These are phyloP conservation scores for Melanotaenia boesemani DNA, from an alignment of 2,797 vertebrate genomes.

Conservation along the genomic window DNA sequence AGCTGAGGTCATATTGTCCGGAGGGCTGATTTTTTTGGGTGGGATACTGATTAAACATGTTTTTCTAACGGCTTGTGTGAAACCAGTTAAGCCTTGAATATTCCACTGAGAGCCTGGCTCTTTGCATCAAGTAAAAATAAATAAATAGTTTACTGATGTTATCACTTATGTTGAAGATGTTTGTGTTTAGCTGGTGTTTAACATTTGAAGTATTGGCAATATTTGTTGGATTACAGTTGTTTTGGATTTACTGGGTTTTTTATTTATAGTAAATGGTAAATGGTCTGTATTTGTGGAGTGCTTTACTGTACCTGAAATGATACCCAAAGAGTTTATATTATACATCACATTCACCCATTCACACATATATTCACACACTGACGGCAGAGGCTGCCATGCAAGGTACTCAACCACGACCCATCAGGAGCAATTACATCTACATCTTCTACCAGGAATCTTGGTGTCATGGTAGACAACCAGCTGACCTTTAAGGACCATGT, in stretches of 20 bases:
- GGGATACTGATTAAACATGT: too few species aligned
- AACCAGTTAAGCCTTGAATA: neutral
- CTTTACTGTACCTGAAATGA: too few species aligned
- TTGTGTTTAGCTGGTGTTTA: neutral
- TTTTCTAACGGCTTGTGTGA: neutral
- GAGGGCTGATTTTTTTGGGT: neutral
- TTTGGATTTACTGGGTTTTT: neutral
- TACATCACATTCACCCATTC: too few species aligned
- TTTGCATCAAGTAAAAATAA: neutral
- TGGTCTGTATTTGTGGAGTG: too few species aligned
- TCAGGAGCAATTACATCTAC: too few species aligned
- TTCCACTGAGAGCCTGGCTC: neutral
- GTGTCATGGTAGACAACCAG: too few species aligned
- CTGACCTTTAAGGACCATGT: too few species aligned
- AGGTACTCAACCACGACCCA: too few species aligned
- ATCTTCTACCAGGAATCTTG: too few species aligned
- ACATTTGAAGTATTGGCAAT: neutral
- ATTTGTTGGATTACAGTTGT: neutral
- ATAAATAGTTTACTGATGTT: neutral
- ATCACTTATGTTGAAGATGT: neutral
- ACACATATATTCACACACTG: too few species aligned
- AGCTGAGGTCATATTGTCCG: neutral
- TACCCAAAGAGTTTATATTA: too few species aligned
- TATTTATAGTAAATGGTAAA: neutral
- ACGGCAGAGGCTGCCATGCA: too few species aligned